Evolutionary conservation across 1,140 invertebrate species (phyloP).

Genomic region (Ridgeia piscesae): DNA sequence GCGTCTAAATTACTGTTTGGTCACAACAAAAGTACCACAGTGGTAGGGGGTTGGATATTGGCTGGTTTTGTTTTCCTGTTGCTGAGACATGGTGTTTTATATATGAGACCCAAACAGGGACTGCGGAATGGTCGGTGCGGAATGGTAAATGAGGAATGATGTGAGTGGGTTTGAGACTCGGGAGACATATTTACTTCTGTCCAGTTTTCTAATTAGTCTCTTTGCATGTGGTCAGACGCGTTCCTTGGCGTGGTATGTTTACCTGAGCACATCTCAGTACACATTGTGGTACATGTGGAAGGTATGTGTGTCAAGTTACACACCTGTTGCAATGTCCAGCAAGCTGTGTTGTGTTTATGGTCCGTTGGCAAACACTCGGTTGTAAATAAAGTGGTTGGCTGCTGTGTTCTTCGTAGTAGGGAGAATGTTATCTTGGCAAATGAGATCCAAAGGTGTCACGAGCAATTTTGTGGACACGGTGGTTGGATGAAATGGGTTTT

Average conservation of each 20-base stretch:
- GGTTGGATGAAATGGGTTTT: neutral
- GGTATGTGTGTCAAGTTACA: neutral
- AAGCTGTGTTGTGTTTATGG: neutral
- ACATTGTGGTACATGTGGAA: neutral
- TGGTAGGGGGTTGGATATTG: neutral
- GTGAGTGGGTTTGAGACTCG: neutral
- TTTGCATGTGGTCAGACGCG: neutral
- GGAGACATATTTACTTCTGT: neutral
- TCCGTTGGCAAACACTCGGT: neutral
- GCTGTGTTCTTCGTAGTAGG: neutral
- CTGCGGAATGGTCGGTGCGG: no score
- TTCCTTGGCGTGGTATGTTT: neutral
- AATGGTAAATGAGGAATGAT: neutral
- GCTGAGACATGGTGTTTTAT: neutral
- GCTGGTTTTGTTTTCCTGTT: neutral
- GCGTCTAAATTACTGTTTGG: neutral
- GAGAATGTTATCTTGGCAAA: neutral
- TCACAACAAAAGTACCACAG: neutral
- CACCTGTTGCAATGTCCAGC: neutral
- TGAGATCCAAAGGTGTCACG: neutral
- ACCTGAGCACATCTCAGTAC: neutral
- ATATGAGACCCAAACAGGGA: neutral
- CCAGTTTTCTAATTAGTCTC: neutral
- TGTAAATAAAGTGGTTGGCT: neutral
- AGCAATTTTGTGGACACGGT: neutral